These are phyloP conservation scores for Stegodyphus mimosarum DNA, from an alignment of 1,140 invertebrate genomes.

Conservation along the genomic window DNA sequence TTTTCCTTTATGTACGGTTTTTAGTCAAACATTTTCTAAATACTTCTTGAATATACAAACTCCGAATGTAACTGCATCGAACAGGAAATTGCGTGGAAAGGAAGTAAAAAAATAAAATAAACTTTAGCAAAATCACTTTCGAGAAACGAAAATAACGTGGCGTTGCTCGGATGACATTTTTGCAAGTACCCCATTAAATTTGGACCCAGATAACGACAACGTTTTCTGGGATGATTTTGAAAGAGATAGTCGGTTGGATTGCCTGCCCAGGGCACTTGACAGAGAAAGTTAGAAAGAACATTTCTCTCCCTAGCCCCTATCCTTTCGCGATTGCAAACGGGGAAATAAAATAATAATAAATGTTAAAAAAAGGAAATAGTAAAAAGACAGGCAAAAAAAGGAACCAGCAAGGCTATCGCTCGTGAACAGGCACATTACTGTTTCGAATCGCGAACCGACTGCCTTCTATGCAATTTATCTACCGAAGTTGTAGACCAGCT, in stretches of 20 bases:
- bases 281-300: slow-evolving; percentile 44
- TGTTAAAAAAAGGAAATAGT: slow-evolving; percentile 3
- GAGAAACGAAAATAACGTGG: slow-evolving; percentile 22
- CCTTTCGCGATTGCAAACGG: neutral
- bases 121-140: slow-evolving; percentile 30
- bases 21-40: neutral
- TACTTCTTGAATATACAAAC: no score
- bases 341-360: slow-evolving; percentile 22
- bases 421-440: slow-evolving; percentile 45
- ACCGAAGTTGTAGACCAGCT: slow-evolving; percentile 29
- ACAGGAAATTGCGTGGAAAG: neutral
- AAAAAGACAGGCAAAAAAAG: slow-evolving; percentile 6
- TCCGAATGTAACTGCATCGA: neutral
- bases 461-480: slow-evolving; percentile 40
- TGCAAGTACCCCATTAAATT: slow-evolving; percentile 59
- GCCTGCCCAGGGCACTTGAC: slow-evolving; percentile 33
- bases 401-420: slow-evolving; percentile 12
- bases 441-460: slow-evolving; percentile 32
- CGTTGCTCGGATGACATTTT: slow-evolving; percentile 40
- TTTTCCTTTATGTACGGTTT: no score
- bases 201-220: slow-evolving; percentile 42
- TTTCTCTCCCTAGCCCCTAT: slow-evolving; percentile 13
- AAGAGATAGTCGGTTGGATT: slow-evolving; percentile 23
- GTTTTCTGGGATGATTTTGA: slow-evolving; percentile 44
- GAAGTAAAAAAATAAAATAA: slow-evolving; percentile 19